These are phyloP conservation scores for Choristoneura fumiferana DNA, from an alignment of 1,140 invertebrate species.

Conservation along the genomic window DNA sequence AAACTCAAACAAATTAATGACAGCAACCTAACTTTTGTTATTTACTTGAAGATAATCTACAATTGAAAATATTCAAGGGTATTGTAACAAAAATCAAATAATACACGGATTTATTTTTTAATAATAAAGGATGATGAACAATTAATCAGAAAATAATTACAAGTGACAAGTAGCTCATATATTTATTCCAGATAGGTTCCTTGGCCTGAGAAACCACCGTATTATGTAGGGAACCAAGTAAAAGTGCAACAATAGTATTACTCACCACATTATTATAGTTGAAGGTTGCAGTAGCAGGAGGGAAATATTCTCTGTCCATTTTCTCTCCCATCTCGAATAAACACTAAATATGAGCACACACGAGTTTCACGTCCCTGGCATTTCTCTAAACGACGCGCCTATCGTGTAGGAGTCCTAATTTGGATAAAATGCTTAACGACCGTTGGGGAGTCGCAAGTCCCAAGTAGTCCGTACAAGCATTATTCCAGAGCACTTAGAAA, in stretches of 20 bases:
- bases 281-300: conserved; percentile 58
- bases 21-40: too few species aligned
- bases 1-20: too few species aligned
- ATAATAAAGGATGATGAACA: too few species aligned
- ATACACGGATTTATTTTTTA: too few species aligned
- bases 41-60: too few species aligned
- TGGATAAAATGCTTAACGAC: conserved; percentile 21
- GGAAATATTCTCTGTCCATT: conserved; percentile 63
- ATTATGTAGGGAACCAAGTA: not conserved
- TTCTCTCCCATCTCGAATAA: conserved; percentile 59
- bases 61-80: too few species aligned
- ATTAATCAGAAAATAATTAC: too few species aligned
- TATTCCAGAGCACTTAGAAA: conserved; percentile 20
- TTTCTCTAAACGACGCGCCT: conserved; percentile 24
- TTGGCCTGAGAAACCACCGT: too few species aligned
- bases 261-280: conserved; percentile 73
- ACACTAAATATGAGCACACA: conserved; percentile 44
- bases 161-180: too few species aligned
- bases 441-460: conserved; percentile 33
- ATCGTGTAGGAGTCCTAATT: conserved; percentile 11
- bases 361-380: conserved; percentile 34
- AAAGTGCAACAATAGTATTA: conserved; percentile 22
- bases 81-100: too few species aligned
- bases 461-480: conserved; percentile 58
- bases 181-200: too few species aligned